Evolutionary conservation across 1,140 invertebrate species (phyloP).

Genomic region (Helicoverpa zea): DNA sequence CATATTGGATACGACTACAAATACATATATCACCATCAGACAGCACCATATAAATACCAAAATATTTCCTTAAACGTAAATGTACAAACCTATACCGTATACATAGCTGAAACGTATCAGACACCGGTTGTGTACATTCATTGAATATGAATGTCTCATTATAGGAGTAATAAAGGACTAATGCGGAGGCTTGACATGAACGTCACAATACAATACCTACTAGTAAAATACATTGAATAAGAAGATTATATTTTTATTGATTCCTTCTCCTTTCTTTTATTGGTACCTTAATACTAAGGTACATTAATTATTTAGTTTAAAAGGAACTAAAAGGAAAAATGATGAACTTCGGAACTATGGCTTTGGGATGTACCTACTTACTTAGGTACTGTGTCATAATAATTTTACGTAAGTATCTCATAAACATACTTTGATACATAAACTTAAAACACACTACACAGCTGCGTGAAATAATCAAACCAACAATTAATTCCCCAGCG

Average conservation of each 20-base stretch:
- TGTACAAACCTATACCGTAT: too few relatives aligned
- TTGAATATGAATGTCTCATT: constrained; percentile 42
- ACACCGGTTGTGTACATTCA: constrained; percentile 33
- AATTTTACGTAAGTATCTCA: too few relatives aligned
- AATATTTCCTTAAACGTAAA: constrained; percentile 22
- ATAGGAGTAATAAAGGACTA: constrained; percentile 39
- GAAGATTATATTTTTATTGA: neutral
- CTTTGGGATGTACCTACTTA: too few relatives aligned
- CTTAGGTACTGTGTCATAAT: too few relatives aligned
- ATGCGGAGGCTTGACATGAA: constrained; percentile 9
- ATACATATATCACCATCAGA: neutral
- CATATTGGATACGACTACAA: neutral
- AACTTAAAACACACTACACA: too few relatives aligned
- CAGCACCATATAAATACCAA: neutral
- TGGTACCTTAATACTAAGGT: too few relatives aligned
- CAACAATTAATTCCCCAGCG: too few relatives aligned
- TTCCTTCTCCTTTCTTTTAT: neutral
- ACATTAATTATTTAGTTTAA: too few relatives aligned
- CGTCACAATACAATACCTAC: constrained; percentile 11
- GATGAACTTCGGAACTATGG: too few relatives aligned
- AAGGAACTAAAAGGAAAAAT: too few relatives aligned
- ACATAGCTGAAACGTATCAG: neutral
- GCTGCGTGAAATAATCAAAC: too few relatives aligned
- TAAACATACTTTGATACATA: too few relatives aligned
- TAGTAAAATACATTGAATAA: neutral